Evolutionary conservation across 2,888 invertebrate genomes (phyloP).

Genomic region (Oxyteleia sp.): DNA sequence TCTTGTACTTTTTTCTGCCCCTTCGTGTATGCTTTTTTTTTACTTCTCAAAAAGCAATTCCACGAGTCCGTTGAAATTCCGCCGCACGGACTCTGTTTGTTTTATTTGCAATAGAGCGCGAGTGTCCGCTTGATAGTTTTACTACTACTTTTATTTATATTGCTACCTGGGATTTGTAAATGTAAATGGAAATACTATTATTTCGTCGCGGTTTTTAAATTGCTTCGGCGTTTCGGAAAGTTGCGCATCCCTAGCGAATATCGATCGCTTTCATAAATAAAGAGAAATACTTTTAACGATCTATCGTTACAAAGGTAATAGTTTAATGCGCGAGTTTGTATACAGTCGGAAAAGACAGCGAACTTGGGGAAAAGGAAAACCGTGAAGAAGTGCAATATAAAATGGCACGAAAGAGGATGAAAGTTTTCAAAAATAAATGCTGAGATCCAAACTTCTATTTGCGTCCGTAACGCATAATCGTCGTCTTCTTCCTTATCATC

Average conservation of each 20-base stretch:
- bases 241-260: not conserved
- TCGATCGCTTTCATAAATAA: not conserved
- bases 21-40: not conserved
- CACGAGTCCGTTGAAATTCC: slow-evolving; percentile 20
- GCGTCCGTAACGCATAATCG: slow-evolving; percentile 9
- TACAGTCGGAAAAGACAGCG: not conserved
- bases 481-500: slow-evolving; percentile 55
- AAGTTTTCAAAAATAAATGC: slow-evolving; percentile 6
- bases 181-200: slow-evolving; percentile 2
- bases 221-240: not conserved
- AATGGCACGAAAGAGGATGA: not conserved
- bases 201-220: not conserved
- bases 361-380: not conserved
- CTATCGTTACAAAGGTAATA: not conserved
- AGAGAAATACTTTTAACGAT: slow-evolving; percentile 4
- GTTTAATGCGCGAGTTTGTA: slow-evolving; percentile 7
- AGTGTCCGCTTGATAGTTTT: slow-evolving; percentile 24
- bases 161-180: slow-evolving; percentile 14
- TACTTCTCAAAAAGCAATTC: slow-evolving; percentile 20
- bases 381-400: not conserved
- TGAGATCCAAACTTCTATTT: slow-evolving; percentile 8
- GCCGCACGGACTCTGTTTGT: slow-evolving; percentile 8
- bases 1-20: slow-evolving; percentile 3
- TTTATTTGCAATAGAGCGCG: slow-evolving; percentile 16
- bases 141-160: slow-evolving; percentile 33